These are phyloP conservation scores for Caiman crocodilus DNA, from an alignment of 2,797 vertebrate genomes.

Conservation along the genomic window DNA sequence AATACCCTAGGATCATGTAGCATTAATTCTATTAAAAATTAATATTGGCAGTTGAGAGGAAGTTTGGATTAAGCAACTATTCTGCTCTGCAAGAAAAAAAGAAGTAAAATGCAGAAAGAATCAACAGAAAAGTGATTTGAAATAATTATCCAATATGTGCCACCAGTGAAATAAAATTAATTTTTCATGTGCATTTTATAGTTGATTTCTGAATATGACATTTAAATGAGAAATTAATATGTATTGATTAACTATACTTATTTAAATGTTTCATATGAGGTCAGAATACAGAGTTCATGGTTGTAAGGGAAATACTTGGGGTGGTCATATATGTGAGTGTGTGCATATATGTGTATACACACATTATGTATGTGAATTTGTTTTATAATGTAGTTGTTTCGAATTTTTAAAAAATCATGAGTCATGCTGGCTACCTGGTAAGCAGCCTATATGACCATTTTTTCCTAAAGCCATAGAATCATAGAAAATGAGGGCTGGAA, in stretches of 20 bases:
- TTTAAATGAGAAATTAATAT: not conserved
- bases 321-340: not conserved
- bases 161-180: not conserved
- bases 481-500: no score
- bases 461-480: not conserved
- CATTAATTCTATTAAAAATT: not conserved
- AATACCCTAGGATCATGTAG: not conserved
- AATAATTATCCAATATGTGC: not conserved
- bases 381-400: not conserved
- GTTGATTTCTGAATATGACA: not conserved
- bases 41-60: not conserved
- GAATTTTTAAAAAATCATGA: not conserved
- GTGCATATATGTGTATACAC: no score
- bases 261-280: not conserved
- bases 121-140: not conserved
- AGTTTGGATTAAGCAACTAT: not conserved
- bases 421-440: not conserved
- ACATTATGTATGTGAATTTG: no score
- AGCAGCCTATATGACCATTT: not conserved
- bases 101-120: not conserved
- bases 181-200: not conserved
- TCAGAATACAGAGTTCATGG: not conserved
- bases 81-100: not conserved
- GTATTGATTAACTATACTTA: not conserved
- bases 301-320: not conserved